Evolutionary conservation across 2,797 vertebrate species (phyloP).

Genomic region (Enteromius viviparus): DNA sequence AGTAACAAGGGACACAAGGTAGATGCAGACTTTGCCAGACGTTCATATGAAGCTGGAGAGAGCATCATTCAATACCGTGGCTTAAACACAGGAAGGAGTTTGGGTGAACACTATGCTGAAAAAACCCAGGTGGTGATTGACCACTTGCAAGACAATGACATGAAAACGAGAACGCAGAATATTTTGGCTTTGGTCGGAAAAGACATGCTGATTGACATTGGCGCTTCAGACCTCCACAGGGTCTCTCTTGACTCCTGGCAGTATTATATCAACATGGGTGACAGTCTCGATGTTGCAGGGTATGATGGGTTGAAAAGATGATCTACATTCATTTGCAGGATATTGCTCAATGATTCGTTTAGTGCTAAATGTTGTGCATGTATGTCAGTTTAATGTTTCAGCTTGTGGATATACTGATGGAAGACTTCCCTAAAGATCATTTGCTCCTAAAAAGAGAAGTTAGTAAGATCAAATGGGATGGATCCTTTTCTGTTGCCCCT

Average conservation of each 20-base stretch:
- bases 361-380: neutral
- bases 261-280: constrained; percentile 57
- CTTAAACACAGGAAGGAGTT: constrained; percentile 40
- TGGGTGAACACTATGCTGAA: constrained; percentile 59
- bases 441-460: constrained; percentile 58
- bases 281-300: constrained; percentile 58
- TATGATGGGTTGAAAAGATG: constrained; percentile 39
- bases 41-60: constrained; percentile 55
- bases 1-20: constrained; percentile 46
- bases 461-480: constrained; percentile 61
- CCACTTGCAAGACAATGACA: constrained; percentile 20
- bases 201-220: constrained; percentile 54
- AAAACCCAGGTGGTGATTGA: constrained; percentile 41
- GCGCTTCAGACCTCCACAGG: constrained; percentile 51
- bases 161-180: constrained; percentile 27
- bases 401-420: constrained; percentile 53
- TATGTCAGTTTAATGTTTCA: constrained; percentile 61
- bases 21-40: constrained; percentile 10
- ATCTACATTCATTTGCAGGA: neutral
- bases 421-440: constrained; percentile 54
- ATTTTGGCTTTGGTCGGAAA: constrained; percentile 60
- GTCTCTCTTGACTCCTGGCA: constrained; percentile 61
- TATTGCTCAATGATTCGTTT: neutral
- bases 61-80: constrained; percentile 10
- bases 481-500: constrained; percentile 47